Conservation (phyloP, 1,140 invertebrate genomes). For the Trissolcus basalis region DNA sequence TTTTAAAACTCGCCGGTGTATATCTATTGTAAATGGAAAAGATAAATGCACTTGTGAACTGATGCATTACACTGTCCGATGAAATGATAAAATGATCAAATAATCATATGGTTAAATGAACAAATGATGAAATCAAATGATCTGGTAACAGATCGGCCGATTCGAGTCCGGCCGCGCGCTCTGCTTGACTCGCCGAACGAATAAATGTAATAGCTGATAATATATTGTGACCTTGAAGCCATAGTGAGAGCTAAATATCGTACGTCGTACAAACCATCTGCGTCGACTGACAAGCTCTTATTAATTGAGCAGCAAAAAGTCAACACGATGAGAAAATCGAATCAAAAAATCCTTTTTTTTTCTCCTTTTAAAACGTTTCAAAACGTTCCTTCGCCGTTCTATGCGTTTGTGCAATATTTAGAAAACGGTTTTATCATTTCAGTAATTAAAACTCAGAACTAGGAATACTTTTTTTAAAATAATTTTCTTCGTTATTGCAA, state of each 20-base stretch:
- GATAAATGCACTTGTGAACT: conserved; percentile 46
- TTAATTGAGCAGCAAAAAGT: conserved; percentile 44
- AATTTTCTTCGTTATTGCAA: no score
- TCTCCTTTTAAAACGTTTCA: background rate
- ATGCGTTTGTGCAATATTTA: no score
- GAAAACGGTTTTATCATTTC: no score
- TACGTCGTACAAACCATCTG: conserved; percentile 52
- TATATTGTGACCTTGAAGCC: conserved; percentile 57
- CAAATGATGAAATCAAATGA: conserved; percentile 58
- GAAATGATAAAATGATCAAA: conserved; percentile 55
- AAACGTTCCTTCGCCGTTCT: no score
- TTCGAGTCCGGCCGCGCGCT: conserved; percentile 16
- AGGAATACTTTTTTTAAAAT: no score
- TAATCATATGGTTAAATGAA: conserved; percentile 56
- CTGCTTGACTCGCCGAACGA: conserved; percentile 34
- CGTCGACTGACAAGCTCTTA: conserved; percentile 48
- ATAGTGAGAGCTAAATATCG: conserved; percentile 57
- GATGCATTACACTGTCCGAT: conserved; percentile 45
- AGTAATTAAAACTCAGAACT: no score
- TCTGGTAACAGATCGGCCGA: conserved; percentile 42
- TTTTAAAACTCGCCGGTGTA: conserved; percentile 18
- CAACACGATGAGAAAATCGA: conserved; percentile 22
- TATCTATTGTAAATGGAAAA: conserved; percentile 46
- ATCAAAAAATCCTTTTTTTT: background rate
- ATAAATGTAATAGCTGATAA: conserved; percentile 58